Evolutionary conservation across 2,888 invertebrate species (phyloP), one percentile per base, ranked within the genome.

Genomic region (Andrena marginata): DNA sequence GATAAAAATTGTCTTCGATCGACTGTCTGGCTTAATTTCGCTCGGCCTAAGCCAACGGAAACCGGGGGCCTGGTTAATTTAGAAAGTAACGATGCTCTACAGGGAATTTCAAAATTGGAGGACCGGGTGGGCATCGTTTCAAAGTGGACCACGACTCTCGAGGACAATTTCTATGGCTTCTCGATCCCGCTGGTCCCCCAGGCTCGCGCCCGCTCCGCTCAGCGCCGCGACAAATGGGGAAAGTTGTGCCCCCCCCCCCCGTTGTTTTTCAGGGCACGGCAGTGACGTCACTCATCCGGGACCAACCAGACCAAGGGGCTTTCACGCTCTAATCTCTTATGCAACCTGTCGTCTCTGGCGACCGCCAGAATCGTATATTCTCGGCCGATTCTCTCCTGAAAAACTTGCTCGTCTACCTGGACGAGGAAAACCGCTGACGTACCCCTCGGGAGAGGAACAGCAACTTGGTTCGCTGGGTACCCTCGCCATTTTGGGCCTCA

Each of bases 291-390:
- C 85, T 87, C 89, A 92, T 92, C 92, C 92, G 90, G 92, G 92
- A 92, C 92, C 89, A 84, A 89, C 85, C 87, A 84, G 89, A 79
- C 80, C 86, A 85, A 80, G 80, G 84, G 91, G 93, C 93, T 93
- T 94, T 94, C 93, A 94, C 94, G 92, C 92, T 93, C 93, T 93
- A 93, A 93, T 94, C 90, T 92, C 92, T 94, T 94, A 94, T 93
- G 94, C 93, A 94, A 94, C 91, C 80, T 89, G 87, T 89, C 90
- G 85, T 84, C 85, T 69, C 75, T 33, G 65, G 62, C 83, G 73
- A 74, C 64, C 74, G 56, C 56, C 31, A 70, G 69, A 80, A 83
- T 86, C 76, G 56, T 26, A 54, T 77, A 56, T 56, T 56, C 64
- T 48, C 26, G 29, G 10, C 29, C 35, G 68, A 72, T 78, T 85